These are phyloP conservation scores for Platalea minor DNA, from an alignment of 2,797 vertebrate genomes.

Conservation along the genomic window DNA sequence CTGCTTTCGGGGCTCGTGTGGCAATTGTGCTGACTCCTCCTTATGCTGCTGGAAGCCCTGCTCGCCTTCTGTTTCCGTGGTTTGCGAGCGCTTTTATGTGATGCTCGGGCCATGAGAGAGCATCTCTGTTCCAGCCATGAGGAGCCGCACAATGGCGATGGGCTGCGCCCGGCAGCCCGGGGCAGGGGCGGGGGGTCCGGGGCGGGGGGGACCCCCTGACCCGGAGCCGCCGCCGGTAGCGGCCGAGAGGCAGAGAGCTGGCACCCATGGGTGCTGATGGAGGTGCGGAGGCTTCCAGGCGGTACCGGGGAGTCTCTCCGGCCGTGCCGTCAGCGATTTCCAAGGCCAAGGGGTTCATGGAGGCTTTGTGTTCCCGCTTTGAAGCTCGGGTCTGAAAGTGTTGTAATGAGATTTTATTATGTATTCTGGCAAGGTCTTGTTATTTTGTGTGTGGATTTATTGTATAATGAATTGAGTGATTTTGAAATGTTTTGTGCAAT, in stretches of 20 bases:
- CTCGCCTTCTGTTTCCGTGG: not conserved
- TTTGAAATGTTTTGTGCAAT: constrained; percentile 69
- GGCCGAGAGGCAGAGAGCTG: not conserved
- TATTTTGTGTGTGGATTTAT: constrained; percentile 69
- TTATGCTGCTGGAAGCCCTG: not conserved
- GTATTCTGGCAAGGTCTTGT: constrained; percentile 58
- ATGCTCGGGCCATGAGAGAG: not conserved
- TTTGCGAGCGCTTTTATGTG: not conserved
- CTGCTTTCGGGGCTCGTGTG: not conserved
- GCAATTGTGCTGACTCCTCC: not conserved
- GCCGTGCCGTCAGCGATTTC: not conserved
- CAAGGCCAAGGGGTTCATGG: not conserved
- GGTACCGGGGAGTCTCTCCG: not conserved
- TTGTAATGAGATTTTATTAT: constrained; percentile 68
- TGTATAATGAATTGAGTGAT: constrained; percentile 64
- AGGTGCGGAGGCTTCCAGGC: not conserved
- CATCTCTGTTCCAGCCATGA: not conserved
- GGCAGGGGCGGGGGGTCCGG: not conserved
- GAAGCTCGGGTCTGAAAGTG: constrained; percentile 60
- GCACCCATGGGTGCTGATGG: not conserved
- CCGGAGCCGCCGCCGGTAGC: accelerated
- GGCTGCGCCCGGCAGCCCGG: not conserved
- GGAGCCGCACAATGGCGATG: not conserved
- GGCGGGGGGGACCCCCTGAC: not conserved
- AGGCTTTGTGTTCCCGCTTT: constrained; percentile 58